A percentile compares a stretch with the other conserved stretches of the same genome.
Conservation (phyloP, 2,888 invertebrate genomes). For the Glyphotaelius pellucidus region DNA sequence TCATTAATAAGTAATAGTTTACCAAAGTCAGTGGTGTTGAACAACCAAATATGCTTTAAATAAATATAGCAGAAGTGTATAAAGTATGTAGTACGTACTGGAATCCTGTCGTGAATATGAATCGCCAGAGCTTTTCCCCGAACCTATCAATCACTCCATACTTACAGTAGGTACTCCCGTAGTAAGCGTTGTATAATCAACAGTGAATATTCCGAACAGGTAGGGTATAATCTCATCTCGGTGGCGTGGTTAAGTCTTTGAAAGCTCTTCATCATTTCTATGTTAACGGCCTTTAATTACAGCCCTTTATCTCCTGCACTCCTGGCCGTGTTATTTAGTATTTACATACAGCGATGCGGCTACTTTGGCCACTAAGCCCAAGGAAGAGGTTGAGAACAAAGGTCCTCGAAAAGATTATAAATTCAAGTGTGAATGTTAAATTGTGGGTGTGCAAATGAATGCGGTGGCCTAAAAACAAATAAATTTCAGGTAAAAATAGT, state of each 20-base stretch:
- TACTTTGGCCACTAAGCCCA: neutral
- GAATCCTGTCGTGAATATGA: neutral
- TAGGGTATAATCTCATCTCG: slow-evolving; percentile 43
- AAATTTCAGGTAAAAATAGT: too few species aligned
- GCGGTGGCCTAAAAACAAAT: neutral
- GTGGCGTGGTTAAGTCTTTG: slow-evolving; percentile 31
- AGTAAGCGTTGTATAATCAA: slow-evolving; percentile 40
- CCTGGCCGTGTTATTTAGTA: slow-evolving; percentile 46
- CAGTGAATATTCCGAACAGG: slow-evolving; percentile 26
- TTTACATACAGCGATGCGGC: slow-evolving; percentile 42
- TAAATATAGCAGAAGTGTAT: neutral
- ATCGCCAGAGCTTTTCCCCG: neutral
- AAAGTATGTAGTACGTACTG: neutral
- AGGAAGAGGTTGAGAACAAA: slow-evolving; percentile 32
- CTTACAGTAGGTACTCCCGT: slow-evolving; percentile 16
- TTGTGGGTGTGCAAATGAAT: neutral
- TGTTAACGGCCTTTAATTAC: slow-evolving; percentile 48
- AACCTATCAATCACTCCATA: slow-evolving; percentile 38
- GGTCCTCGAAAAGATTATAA: slow-evolving; percentile 10
- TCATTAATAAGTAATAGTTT: neutral
- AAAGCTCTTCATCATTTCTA: slow-evolving; percentile 48
- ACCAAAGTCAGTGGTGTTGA: neutral
- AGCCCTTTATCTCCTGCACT: slow-evolving; percentile 25
- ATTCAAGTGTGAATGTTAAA: neutral
- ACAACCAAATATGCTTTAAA: neutral